Evolutionary conservation across 2,113 vertebrate genomes (phyloP).

Genomic region (Cacatua alba): DNA sequence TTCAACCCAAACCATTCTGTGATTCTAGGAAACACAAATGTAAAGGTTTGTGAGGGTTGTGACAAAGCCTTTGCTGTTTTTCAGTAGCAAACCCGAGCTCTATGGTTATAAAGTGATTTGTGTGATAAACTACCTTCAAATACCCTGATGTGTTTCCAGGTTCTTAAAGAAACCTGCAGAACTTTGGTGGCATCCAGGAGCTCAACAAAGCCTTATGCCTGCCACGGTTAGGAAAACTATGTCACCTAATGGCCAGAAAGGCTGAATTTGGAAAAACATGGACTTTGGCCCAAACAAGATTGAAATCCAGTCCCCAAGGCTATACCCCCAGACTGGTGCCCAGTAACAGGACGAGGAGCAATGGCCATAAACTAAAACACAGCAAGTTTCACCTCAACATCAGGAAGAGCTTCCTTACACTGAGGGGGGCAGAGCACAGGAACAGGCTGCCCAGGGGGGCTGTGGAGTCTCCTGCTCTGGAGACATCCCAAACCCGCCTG

Average conservation of each 20-base stretch:
- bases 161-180: background rate
- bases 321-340: background rate
- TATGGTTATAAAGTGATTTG: background rate
- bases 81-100: background rate
- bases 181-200: background rate
- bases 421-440: background rate
- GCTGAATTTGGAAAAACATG: background rate
- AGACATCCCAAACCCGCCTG: background rate
- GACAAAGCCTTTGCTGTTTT: background rate
- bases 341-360: background rate
- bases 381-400: background rate
- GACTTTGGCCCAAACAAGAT: background rate
- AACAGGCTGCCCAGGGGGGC: background rate
- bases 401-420: background rate
- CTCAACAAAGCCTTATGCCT: background rate
- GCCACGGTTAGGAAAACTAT: rapidly evolving
- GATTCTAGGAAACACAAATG: background rate
- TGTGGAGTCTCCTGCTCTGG: background rate
- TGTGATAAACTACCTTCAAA: background rate
- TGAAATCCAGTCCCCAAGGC: background rate
- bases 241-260: too few relatives aligned
- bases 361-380: background rate
- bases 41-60: background rate
- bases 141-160: background rate
- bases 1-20: too few relatives aligned